phyloP scores from a whole-genome alignment of 2,888 invertebrate genomes.

The Danaus chrysippus region DNA sequence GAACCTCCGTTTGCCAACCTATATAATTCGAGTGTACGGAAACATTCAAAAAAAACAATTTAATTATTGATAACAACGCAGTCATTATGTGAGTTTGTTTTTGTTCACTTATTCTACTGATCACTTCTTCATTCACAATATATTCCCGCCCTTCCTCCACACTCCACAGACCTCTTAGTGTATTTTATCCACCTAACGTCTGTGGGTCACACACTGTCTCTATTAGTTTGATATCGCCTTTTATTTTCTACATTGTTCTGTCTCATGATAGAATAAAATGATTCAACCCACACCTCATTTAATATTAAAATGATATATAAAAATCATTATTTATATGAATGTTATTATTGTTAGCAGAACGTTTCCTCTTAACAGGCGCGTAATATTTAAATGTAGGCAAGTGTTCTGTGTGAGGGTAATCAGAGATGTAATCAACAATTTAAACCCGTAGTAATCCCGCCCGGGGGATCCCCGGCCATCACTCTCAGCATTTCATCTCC shows the following conservation, averaged over 20 bases:
- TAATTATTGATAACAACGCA: no score
- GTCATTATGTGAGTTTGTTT: no score
- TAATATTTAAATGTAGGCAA: not conserved
- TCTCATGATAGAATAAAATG: not conserved
- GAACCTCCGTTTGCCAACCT: no score
- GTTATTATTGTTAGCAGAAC: not conserved
- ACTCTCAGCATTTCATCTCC: conserved; percentile 44
- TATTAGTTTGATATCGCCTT: conserved; percentile 19
- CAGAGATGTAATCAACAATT: conserved; percentile 71
- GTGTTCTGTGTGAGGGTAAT: conserved; percentile 5
- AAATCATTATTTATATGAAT: no score
- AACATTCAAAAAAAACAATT: no score
- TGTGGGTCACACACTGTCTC: conserved; percentile 19
- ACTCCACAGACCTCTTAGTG: not conserved
- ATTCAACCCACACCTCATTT: not conserved
- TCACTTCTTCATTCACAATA: not conserved
- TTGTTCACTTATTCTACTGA: no score
- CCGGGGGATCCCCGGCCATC: conserved; percentile 56
- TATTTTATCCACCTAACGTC: not conserved
- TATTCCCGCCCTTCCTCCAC: not conserved
- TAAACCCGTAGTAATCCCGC: conserved; percentile 74
- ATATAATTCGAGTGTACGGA: no score
- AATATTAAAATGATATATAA: not conserved
- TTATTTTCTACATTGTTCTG: conserved; percentile 4
- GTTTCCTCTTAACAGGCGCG: not conserved